A percentile compares a stretch with the other conserved stretches of the same genome.
phyloP scores from a whole-genome alignment of 23 tunicate genomes.

The Ciona savignyi region DNA sequence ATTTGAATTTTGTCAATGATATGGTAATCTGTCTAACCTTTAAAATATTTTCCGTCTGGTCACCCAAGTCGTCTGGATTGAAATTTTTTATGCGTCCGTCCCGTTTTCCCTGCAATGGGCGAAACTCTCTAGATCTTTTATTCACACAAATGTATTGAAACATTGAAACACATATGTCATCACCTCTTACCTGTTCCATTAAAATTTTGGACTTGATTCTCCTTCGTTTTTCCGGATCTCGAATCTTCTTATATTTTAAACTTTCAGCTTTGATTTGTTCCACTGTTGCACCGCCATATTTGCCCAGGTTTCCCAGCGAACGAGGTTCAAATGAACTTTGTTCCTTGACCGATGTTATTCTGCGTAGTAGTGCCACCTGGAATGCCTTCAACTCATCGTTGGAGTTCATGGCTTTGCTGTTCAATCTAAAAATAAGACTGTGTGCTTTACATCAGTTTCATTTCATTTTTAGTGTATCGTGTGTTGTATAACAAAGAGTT shows the following conservation, averaged over 20 bases:
- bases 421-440: constrained; percentile 18
- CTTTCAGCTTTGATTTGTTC: constrained; percentile 71
- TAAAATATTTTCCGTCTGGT: constrained; percentile 56
- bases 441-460: no score
- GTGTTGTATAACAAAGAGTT: no score
- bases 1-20: background rate
- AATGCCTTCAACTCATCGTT: constrained; percentile 85
- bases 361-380: constrained; percentile 56
- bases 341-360: constrained; percentile 62
- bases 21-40: constrained; percentile 16
- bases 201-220: constrained; percentile 51
- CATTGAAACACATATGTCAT: background rate
- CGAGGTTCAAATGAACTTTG: constrained; percentile 26
- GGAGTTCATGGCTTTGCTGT: constrained; percentile 31
- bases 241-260: constrained; percentile 55
- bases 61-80: constrained; percentile 30
- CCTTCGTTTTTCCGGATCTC: constrained; percentile 59
- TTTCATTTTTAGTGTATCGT: no score
- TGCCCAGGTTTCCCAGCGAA: constrained; percentile 55
- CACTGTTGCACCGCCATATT: constrained; percentile 74
- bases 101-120: constrained; percentile 51
- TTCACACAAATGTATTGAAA: background rate
- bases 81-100: constrained; percentile 61
- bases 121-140: background rate
- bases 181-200: constrained; percentile 65